Percentiles rank a stretch among this genome's conserved stretches.
These are phyloP conservation scores for Gallinago stenura DNA, from an alignment of 2,797 vertebrate species.

Conservation along the genomic window DNA sequence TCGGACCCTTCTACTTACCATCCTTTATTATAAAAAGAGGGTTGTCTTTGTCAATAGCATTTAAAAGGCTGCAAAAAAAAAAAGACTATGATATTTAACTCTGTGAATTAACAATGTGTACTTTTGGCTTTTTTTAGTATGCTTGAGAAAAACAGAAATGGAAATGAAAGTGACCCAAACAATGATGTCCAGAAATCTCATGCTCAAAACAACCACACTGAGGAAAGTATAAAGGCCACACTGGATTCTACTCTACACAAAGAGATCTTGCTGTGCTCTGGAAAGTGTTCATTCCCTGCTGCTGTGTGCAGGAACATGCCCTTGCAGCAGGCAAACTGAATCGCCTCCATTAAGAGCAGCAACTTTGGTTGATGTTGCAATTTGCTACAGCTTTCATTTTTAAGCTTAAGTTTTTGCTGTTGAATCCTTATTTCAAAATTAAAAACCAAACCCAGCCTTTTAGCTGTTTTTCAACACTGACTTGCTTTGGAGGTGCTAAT, in stretches of 20 bases:
- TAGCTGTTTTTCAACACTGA: not conserved
- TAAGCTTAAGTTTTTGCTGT: not conserved
- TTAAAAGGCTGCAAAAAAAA: not conserved
- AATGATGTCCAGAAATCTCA: not conserved
- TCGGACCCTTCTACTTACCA: not conserved
- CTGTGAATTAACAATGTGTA: not conserved
- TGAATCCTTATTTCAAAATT: not conserved
- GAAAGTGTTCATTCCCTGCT: not conserved
- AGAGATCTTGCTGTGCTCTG: not conserved
- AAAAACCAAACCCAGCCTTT: not conserved
- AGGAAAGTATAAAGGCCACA: not conserved
- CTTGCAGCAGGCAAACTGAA: not conserved
- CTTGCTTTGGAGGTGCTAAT: not conserved
- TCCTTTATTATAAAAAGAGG: not conserved
- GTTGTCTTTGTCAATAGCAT: not conserved
- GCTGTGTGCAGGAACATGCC: not conserved
- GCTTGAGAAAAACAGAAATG: not conserved
- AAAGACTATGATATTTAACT: not conserved
- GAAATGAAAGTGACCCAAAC: not conserved
- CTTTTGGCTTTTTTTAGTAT: not conserved
- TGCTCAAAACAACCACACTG: not conserved
- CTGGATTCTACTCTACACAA: not conserved
- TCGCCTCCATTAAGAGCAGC: fast-evolving
- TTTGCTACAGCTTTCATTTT: not conserved
- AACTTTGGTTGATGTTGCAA: not conserved